Percentiles rank a stretch among this genome's conserved stretches.
phyloP scores from a whole-genome alignment of 2,113 vertebrate species.

The Picathartes gymnocephalus region DNA sequence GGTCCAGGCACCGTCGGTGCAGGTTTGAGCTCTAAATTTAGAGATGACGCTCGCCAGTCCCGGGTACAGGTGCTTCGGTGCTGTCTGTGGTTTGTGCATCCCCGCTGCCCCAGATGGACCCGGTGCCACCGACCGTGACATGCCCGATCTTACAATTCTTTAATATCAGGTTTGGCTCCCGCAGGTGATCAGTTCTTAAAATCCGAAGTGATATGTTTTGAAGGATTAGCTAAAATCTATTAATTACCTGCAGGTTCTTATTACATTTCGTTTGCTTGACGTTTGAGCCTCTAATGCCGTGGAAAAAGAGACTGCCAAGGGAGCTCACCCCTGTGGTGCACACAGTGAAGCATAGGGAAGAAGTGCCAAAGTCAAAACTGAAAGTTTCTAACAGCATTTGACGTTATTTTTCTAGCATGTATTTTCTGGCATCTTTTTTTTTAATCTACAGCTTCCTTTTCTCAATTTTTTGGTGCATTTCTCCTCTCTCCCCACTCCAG shows the following conservation, averaged over 20 bases:
- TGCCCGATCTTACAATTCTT: accelerated
- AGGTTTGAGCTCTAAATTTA: neutral
- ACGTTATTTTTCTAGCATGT: neutral
- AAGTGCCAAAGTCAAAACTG: neutral
- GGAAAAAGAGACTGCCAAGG: neutral
- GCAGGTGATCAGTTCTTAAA: neutral
- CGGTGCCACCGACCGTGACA: neutral
- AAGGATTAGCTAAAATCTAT: neutral
- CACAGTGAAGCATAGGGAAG: accelerated
- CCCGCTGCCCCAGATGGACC: neutral
- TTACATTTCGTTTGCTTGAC: accelerated
- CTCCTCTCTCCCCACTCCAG: neutral
- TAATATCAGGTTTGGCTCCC: neutral
- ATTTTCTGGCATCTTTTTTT: neutral
- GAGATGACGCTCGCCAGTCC: neutral
- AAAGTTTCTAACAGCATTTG: neutral
- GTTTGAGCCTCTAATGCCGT: accelerated
- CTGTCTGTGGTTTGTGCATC: neutral
- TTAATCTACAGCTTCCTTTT: neutral
- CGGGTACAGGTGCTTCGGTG: neutral
- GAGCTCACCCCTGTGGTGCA: accelerated
- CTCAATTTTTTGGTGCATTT: neutral
- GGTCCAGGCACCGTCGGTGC: neutral
- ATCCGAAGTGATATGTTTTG: neutral
- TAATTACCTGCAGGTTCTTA: accelerated